Evolutionary conservation across 1,140 invertebrate genomes (phyloP).

Genomic region (Chelonus insularis): DNA sequence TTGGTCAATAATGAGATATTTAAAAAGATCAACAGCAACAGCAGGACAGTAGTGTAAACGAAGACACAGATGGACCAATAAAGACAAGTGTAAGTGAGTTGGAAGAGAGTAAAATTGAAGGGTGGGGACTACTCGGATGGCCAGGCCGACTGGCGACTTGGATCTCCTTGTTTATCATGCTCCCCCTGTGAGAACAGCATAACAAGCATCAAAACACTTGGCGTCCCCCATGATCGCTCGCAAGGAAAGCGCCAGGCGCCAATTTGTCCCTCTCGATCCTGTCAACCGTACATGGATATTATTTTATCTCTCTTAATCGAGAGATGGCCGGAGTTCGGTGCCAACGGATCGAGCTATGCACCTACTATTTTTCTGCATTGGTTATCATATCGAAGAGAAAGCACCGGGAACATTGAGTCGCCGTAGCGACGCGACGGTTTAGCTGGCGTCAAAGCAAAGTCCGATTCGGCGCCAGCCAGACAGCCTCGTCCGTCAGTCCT

Average conservation of each 20-base stretch:
- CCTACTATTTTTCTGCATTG: conserved; percentile 13
- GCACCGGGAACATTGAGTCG: neutral
- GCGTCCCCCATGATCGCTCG: conserved; percentile 5
- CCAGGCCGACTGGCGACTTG: conserved; percentile 28
- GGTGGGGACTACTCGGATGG: conserved; percentile 8
- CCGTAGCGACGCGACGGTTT: conserved; percentile 17
- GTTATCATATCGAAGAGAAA: conserved; percentile 16
- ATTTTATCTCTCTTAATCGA: conserved; percentile 14
- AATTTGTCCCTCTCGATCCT: conserved; percentile 20
- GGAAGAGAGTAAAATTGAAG: neutral
- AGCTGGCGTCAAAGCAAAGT: conserved; percentile 24
- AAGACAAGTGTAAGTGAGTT: neutral
- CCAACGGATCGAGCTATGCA: neutral
- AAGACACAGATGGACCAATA: neutral
- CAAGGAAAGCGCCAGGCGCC: conserved; percentile 12
- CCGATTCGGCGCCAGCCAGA: conserved; percentile 18
- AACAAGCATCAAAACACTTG: conserved; percentile 31
- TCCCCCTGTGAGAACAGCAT: conserved; percentile 16
- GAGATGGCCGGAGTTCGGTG: neutral
- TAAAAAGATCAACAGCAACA: neutral
- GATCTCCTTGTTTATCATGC: conserved; percentile 28
- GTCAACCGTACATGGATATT: conserved; percentile 19
- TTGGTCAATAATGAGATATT: too few relatives aligned
- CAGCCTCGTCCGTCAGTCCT: conserved; percentile 11
- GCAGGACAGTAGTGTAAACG: neutral